Conservation (phyloP, 1,140 invertebrate genomes). For the Penaeus indicus region DNA sequence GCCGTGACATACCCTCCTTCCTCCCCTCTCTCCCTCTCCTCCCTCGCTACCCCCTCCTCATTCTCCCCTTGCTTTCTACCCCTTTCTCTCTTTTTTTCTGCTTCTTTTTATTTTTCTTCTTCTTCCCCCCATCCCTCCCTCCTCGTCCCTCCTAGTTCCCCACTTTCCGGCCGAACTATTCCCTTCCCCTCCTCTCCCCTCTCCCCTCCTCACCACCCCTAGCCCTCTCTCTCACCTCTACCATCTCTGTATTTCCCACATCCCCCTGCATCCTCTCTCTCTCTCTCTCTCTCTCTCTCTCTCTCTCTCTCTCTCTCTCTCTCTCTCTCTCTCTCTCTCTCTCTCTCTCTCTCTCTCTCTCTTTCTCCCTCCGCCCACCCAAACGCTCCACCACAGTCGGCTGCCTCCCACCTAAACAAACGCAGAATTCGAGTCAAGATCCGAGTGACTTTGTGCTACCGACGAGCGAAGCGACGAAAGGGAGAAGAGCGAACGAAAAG, state of each 20-base stretch:
- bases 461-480: not conserved
- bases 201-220: not conserved
- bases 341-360: not conserved
- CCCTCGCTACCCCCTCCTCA: slow-evolving; percentile 5
- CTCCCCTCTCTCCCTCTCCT: slow-evolving; percentile 25
- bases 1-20: not conserved
- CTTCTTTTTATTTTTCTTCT: no score
- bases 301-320: not conserved
- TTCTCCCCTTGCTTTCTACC: slow-evolving; percentile 13
- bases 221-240: not conserved
- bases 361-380: not conserved
- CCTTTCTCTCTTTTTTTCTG: not conserved
- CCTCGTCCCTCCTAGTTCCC: not conserved
- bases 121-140: not conserved
- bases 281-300: not conserved
- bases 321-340: not conserved
- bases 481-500: not conserved
- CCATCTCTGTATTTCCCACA: not conserved
- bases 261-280: not conserved
- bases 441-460: not conserved
- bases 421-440: not conserved
- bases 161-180: not conserved
- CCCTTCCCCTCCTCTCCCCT: slow-evolving; percentile 8
- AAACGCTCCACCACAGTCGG: not conserved
- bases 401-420: slow-evolving; percentile 9